Conservation (phyloP, 2,113 vertebrate species). For the Oostethus manadensis region DNA sequence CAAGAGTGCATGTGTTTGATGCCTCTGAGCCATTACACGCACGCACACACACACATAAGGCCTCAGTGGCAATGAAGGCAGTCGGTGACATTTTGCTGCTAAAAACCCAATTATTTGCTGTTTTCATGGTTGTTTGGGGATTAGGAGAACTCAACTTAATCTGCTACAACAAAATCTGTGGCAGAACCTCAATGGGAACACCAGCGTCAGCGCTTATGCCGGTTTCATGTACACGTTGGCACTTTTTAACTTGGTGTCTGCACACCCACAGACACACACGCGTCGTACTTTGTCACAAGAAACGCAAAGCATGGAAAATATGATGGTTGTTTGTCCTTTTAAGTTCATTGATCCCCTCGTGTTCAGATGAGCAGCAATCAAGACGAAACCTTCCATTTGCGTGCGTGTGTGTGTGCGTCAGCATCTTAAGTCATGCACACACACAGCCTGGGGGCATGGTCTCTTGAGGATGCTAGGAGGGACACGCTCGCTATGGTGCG, state of each 20-base stretch:
- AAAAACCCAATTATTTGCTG: neutral
- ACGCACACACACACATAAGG: no score
- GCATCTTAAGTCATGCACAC: no score
- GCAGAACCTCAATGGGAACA: neutral
- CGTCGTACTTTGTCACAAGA: neutral
- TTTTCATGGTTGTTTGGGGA: neutral
- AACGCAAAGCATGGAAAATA: neutral
- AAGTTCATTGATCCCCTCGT: neutral
- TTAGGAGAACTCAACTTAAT: neutral
- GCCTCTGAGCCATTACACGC: neutral
- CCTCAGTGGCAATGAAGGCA: neutral
- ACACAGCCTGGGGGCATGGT: neutral
- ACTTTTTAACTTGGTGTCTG: neutral
- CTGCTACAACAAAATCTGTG: neutral
- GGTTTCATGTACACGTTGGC: neutral
- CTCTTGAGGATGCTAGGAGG: neutral
- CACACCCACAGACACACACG: neutral
- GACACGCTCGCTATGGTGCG: neutral
- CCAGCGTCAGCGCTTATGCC: neutral
- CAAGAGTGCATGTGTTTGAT: neutral
- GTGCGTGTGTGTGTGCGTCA: no score
- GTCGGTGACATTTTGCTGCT: neutral
- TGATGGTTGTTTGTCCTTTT: neutral
- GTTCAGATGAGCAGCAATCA: neutral
- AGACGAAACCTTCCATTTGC: neutral